Base-by-base conservation (phyloP, 2,113 vertebrate species). In the Hypocryptadius cinnamomeus region DNA sequence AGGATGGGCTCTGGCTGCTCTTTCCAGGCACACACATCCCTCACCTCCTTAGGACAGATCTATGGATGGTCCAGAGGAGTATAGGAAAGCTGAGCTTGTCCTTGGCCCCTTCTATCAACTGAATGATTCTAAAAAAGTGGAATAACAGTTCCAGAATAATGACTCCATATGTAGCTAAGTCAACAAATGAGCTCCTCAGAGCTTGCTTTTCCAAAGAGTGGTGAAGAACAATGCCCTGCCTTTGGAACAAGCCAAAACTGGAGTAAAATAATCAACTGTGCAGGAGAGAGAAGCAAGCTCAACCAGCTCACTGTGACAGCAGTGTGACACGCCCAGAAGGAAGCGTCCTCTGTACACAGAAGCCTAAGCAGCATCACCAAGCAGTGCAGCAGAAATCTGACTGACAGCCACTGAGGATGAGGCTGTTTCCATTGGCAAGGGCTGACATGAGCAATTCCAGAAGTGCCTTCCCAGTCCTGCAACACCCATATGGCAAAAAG, bases 21-120 rank as follows among this genome's bases (percentile, higher is more conserved):
- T 13, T 47, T 33, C 71, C 72, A 60, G 54, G 39, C 65, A 60
- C 40, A 44, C 37, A 16, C 40, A 19, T 8, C 7, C 24, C 40
- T 68, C 8, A 6, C 33, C 13, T 70, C 87, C 71, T 78, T 6
- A 65, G 68, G 8, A 24, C 14, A 50, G 21, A 48, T 3, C 9
- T 4, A 9, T 0, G 48, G 25, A 1, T 0, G 7, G 24, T 13
- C 24, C 5, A 2, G 33, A 61, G 45, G 9, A 35, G 39, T 2
- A 4, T 1, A 66, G 69, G 63, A 69, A 65, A 72, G 71, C 59
- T 54, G 71, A 65, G 68, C 15, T 20, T 37, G 59, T 37, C 37
- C 66, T 4, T 4, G 8, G 66, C 30, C 35, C 30, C 39, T 54
- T 85, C 37, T 20, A 35, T 33, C 15, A 48, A 25, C 27, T 1